Evolutionary conservation across 2,888 invertebrate species (phyloP), one percentile per base, ranked within the genome.

Genomic region (Lithophane semibrunnea): DNA sequence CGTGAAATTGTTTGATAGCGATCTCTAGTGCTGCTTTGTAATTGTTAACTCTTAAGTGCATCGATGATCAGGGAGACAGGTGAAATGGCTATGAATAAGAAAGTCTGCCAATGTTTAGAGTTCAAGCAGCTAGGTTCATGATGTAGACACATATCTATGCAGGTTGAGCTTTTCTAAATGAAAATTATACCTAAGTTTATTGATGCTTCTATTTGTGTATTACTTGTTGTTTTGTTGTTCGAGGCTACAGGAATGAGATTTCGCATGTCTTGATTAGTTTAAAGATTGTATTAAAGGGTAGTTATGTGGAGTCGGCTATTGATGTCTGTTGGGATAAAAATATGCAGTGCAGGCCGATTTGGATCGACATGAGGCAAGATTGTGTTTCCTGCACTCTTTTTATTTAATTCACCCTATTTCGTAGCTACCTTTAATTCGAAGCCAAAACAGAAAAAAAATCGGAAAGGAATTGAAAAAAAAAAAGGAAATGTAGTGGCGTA

Each of bases 41-140:
- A 81, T 75, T 80, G 76, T 86, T 80, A 56, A 76, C 67, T 67
- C 69, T 71, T 73, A 72, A 78, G 29, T 73, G 76, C 52, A 64
- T 61, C n/a, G 71, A 67, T 73, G 67, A 69, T 67, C 52, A 60
- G 37, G 54, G 60, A 82, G 83, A 79, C 75, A 73, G 79, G 86
- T 79, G 79, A 86, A 83, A 74, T 83, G 68, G 58, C 58, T 82
- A 37, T 56, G 72, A 86, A 86, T 81, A 73, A 75, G 87, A 86
- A 86, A 86, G 86, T 86, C 61, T 72, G 18, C 18, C 52, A 29
- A 65, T 77, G 56, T 73, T 73, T 68, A 58, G 47, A 74, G 54
- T 78, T 61, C 13, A 63, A 47, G 47, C 16, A 42, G 54, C 47
- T 74, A 42, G 49, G 52, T 76, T 49, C 65, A 71, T 61, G 24